Percentiles rank a stretch among this genome's conserved stretches.
Evolutionary conservation across 2,888 invertebrate genomes (phyloP).

Genomic region (Lasioglossum oenotherae): DNA sequence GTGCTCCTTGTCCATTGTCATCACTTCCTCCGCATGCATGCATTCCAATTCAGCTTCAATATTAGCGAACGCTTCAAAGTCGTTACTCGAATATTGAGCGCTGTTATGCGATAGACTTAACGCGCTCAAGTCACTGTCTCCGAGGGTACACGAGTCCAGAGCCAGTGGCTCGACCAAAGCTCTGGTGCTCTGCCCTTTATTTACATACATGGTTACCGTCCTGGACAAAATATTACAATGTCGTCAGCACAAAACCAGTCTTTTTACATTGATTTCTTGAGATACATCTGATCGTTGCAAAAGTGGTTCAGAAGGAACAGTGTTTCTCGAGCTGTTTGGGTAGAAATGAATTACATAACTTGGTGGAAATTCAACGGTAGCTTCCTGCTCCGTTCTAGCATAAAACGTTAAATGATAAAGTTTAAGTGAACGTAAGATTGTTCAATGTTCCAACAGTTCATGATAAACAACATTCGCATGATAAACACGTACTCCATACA

Average conservation of each 20-base stretch:
- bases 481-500: slow-evolving; percentile 48
- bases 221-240: slow-evolving; percentile 42
- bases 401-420: slow-evolving; percentile 28
- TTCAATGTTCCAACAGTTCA: slow-evolving; percentile 14
- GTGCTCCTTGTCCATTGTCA: slow-evolving; percentile 79
- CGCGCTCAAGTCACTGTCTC: slow-evolving; percentile 79
- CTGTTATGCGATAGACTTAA: slow-evolving; percentile 75
- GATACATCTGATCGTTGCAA: not conserved
- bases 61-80: slow-evolving; percentile 84
- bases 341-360: slow-evolving; percentile 47
- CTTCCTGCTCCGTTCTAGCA: not conserved
- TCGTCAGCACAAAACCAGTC: not conserved
- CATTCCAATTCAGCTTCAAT: slow-evolving; percentile 84
- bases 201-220: slow-evolving; percentile 76
- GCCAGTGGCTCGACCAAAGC: slow-evolving; percentile 79
- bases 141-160: slow-evolving; percentile 76
- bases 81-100: slow-evolving; percentile 80
- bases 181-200: slow-evolving; percentile 76
- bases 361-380: slow-evolving; percentile 6
- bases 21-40: slow-evolving; percentile 82
- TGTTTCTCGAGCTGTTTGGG: not conserved
- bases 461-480: slow-evolving; percentile 34
- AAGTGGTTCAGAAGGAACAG: not conserved
- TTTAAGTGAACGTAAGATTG: not conserved
- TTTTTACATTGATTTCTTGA: not conserved